Conservation (phyloP, 2,797 vertebrate genomes). For the Geotrypetes seraphini region DNA sequence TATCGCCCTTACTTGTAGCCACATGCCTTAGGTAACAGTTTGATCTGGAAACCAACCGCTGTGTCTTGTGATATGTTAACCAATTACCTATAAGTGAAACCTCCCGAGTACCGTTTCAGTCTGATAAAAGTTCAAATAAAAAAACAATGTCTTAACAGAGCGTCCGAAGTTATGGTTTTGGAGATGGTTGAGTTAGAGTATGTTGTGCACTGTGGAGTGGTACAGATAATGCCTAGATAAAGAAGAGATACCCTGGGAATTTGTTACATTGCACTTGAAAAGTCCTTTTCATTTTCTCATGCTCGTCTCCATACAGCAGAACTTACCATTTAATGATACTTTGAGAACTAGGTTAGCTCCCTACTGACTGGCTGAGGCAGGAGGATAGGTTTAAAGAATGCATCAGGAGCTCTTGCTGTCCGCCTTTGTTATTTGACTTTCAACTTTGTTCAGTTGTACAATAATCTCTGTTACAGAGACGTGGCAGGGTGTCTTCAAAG, state of each 20-base stretch:
- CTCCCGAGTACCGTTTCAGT: too few relatives aligned
- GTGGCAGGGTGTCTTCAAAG: background rate
- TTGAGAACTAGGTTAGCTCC: slow-evolving; percentile 3
- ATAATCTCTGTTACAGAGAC: background rate
- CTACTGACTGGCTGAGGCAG: background rate
- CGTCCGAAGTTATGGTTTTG: too few relatives aligned
- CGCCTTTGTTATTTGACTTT: fast-evolving
- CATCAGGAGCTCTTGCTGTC: background rate
- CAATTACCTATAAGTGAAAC: too few relatives aligned
- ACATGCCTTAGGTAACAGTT: too few relatives aligned
- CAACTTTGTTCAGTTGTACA: background rate
- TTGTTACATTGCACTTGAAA: background rate
- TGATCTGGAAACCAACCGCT: too few relatives aligned
- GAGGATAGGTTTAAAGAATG: slow-evolving; percentile 7
- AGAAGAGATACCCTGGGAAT: background rate
- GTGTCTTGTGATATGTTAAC: too few relatives aligned
- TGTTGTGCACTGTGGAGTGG: too few relatives aligned
- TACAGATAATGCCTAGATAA: background rate
- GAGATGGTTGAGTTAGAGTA: too few relatives aligned
- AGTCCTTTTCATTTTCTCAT: slow-evolving; percentile 1
- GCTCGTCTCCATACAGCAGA: background rate
- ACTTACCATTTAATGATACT: slow-evolving; percentile 6
- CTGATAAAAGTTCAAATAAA: too few relatives aligned
- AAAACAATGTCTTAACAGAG: too few relatives aligned
- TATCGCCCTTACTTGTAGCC: too few relatives aligned